Conservation (phyloP, 2,888 invertebrate species). For the Yponomeuta sedellus region DNA sequence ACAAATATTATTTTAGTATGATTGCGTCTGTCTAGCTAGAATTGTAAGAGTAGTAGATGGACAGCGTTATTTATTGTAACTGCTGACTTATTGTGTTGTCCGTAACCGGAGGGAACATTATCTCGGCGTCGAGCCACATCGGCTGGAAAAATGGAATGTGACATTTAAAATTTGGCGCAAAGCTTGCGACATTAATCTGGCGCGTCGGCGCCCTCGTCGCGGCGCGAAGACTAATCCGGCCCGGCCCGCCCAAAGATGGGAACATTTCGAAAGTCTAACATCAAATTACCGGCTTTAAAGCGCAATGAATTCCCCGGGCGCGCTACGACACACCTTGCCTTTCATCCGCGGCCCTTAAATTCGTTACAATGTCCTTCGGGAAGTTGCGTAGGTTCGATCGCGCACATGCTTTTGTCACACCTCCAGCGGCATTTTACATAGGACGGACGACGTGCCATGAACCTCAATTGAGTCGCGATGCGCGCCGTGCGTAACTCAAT, state of each 20-base stretch:
- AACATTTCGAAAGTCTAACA: conserved; percentile 73
- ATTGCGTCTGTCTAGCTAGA: background rate
- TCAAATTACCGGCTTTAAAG: conserved; percentile 75
- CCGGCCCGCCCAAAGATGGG: conserved; percentile 68
- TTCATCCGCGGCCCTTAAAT: conserved; percentile 66
- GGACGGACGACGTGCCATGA: conserved; percentile 57
- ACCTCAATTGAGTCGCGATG: conserved; percentile 63
- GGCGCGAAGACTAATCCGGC: conserved; percentile 66
- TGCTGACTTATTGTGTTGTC: background rate
- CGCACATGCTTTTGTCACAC: conserved; percentile 71
- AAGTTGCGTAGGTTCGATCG: conserved; percentile 64
- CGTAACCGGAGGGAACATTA: conserved; percentile 3
- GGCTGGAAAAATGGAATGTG: conserved; percentile 70
- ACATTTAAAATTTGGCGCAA: conserved; percentile 71
- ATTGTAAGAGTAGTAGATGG: background rate
- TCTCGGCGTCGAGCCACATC: conserved; percentile 52
- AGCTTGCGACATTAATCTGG: conserved; percentile 71
- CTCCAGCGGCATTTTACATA: conserved; percentile 65
- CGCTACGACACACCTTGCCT: conserved; percentile 68
- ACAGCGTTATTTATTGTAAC: conserved; percentile 1
- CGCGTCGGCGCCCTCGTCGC: conserved; percentile 66
- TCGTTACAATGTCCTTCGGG: conserved; percentile 66
- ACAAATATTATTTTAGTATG: conserved; percentile 5
- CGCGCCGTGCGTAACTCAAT: conserved; percentile 25
- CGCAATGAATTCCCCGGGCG: conserved; percentile 63